These are phyloP conservation scores for Alligator sinensis DNA, from an alignment of 2,113 vertebrate species.

Conservation along the genomic window DNA sequence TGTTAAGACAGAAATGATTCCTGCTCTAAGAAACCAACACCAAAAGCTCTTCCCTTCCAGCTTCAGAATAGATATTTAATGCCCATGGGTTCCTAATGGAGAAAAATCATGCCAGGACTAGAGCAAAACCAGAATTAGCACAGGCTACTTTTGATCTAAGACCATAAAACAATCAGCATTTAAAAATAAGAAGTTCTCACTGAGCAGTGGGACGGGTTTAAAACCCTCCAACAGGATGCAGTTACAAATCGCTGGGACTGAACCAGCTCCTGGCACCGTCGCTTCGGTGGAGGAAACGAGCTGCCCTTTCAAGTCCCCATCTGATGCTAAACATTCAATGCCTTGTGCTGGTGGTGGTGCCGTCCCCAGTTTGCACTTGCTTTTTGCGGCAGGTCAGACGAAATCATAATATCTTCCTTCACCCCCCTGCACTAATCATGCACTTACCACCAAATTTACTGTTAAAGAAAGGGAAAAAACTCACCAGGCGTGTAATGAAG, in stretches of 20 bases:
- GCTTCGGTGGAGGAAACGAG: not conserved
- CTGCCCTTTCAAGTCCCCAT: not conserved
- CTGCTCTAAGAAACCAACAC: not conserved
- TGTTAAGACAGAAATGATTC: not conserved
- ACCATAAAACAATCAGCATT: not conserved
- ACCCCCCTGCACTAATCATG: slow-evolving; percentile 11
- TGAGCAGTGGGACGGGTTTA: not conserved
- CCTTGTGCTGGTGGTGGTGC: rapidly evolving
- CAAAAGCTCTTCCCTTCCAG: not conserved
- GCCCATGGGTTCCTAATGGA: not conserved
- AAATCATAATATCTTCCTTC: not conserved
- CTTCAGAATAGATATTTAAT: not conserved
- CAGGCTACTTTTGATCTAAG: not conserved
- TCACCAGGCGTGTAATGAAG: slow-evolving; percentile 52
- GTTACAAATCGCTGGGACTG: not conserved
- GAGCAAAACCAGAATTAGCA: slow-evolving; percentile 6
- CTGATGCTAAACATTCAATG: not conserved
- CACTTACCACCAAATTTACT: slow-evolving; percentile 17
- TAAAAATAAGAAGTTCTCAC: slow-evolving; percentile 49
- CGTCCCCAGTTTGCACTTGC: not conserved
- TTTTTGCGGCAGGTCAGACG: not conserved
- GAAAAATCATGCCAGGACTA: slow-evolving; percentile 14
- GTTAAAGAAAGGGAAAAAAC: slow-evolving; percentile 15
- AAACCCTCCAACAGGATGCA: not conserved
- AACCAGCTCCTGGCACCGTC: not conserved